Evolutionary conservation across 2,888 invertebrate genomes (phyloP).

Genomic region (Clitarchus hookeri): DNA sequence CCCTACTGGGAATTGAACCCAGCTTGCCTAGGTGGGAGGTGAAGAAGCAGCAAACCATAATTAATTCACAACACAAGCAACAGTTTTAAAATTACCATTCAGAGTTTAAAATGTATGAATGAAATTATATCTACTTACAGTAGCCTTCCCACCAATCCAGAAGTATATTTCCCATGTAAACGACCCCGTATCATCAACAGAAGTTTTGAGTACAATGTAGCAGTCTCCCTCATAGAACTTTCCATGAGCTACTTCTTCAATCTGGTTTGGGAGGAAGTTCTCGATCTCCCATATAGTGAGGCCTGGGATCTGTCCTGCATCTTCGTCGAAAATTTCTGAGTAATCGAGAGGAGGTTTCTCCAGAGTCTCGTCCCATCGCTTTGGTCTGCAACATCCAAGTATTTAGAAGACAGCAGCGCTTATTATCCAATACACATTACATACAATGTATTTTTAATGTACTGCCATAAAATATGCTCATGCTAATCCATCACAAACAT

Average conservation of each 20-base stretch:
- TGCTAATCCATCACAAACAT: too few relatives aligned
- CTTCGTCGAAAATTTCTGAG: conserved; percentile 95
- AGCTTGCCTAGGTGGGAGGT: too few relatives aligned
- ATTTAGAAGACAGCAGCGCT: conserved; percentile 7
- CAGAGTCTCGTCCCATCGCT: conserved; percentile 94
- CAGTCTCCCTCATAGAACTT: conserved; percentile 99
- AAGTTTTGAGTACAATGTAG: conserved; percentile 93
- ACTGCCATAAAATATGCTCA: not conserved
- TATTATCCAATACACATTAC: not conserved
- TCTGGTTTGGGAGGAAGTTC: conserved; percentile 95
- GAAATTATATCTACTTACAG: conserved; percentile 62
- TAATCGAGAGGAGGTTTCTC: conserved; percentile 96
- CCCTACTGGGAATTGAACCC: too few relatives aligned
- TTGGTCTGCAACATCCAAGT: conserved; percentile 66
- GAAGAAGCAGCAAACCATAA: too few relatives aligned
- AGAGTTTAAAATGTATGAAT: not conserved
- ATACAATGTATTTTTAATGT: conserved; percentile 21
- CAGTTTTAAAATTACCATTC: not conserved
- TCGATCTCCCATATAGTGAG: conserved; percentile 98
- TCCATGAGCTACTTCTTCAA: conserved; percentile 92
- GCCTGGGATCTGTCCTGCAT: conserved; percentile 91
- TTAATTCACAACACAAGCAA: not conserved
- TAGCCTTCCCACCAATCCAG: conserved; percentile 96
- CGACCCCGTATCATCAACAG: conserved; percentile 79
- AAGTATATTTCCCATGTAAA: conserved; percentile 96